These are phyloP conservation scores for Chascanopsetta lugubris DNA, from an alignment of 2,113 vertebrate genomes.

Conservation along the genomic window DNA sequence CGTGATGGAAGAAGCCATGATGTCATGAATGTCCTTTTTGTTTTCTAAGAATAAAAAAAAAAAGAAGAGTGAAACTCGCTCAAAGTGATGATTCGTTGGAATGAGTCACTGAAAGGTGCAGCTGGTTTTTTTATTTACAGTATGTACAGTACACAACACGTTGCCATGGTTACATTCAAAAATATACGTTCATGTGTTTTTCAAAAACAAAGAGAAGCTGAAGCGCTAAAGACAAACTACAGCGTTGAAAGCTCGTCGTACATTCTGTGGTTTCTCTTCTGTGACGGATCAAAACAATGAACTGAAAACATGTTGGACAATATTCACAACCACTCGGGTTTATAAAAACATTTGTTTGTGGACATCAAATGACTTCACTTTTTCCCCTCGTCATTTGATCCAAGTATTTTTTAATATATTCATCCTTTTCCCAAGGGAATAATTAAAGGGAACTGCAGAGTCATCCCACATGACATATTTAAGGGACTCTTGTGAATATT, in stretches of 20 bases:
- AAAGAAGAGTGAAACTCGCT: not conserved
- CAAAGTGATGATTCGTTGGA: too few relatives aligned
- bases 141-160: conserved; percentile 71
- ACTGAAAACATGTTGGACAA: too few relatives aligned
- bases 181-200: conserved; percentile 35
- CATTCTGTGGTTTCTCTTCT: conserved; percentile 28
- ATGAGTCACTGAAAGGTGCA: conserved; percentile 55
- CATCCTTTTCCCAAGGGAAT: too few relatives aligned
- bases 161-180: conserved; percentile 69
- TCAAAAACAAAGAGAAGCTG: conserved; percentile 30
- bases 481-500: too few relatives aligned
- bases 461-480: too few relatives aligned
- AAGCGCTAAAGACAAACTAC: not conserved
- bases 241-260: conserved; percentile 37
- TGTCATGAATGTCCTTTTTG: conserved; percentile 26
- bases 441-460: too few relatives aligned
- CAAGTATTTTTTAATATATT: too few relatives aligned
- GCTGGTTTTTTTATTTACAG: conserved; percentile 76
- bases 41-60: conserved; percentile 44
- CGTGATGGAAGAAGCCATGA: conserved; percentile 20
- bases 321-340: not conserved
- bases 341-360: not conserved
- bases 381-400: too few relatives aligned
- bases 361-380: too few relatives aligned
- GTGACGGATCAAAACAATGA: too few relatives aligned